These are phyloP conservation scores for Eira barbara DNA, from an alignment of 2,113 vertebrate species.

Conservation along the genomic window DNA sequence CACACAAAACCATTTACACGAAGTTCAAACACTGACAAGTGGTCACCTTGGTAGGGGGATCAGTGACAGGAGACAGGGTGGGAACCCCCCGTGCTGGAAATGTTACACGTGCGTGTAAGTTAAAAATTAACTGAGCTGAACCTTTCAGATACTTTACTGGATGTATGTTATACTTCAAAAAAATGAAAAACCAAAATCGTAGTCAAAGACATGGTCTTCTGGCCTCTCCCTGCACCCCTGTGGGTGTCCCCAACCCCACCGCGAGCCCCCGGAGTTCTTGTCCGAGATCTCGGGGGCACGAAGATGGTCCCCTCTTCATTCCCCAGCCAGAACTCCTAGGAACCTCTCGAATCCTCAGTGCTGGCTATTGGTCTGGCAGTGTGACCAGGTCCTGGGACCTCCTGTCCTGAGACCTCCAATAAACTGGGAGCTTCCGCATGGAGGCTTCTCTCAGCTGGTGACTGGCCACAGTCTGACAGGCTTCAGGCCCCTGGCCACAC, in stretches of 20 bases:
- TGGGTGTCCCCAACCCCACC: not conserved
- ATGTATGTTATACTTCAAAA: not conserved
- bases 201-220: not conserved
- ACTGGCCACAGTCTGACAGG: no score
- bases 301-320: not conserved
- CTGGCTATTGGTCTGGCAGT: not conserved
- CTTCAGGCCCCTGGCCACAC: not conserved
- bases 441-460: not conserved
- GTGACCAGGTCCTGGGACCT: not conserved
- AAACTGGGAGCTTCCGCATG: not conserved
- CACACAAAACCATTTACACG: not conserved
- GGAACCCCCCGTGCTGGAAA: not conserved
- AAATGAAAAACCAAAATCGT: not conserved
- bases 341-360: not conserved
- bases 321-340: not conserved
- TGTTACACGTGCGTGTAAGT: not conserved
- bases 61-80: not conserved
- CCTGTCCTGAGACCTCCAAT: not conserved
- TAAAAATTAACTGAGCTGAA: not conserved
- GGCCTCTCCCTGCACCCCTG: not conserved
- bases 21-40: not conserved
- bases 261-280: not conserved
- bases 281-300: not conserved
- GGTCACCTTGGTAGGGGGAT: not conserved
- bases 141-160: not conserved